phyloP scores from a whole-genome alignment of 2,113 vertebrate species.

The Erythrocercus mccallii region DNA sequence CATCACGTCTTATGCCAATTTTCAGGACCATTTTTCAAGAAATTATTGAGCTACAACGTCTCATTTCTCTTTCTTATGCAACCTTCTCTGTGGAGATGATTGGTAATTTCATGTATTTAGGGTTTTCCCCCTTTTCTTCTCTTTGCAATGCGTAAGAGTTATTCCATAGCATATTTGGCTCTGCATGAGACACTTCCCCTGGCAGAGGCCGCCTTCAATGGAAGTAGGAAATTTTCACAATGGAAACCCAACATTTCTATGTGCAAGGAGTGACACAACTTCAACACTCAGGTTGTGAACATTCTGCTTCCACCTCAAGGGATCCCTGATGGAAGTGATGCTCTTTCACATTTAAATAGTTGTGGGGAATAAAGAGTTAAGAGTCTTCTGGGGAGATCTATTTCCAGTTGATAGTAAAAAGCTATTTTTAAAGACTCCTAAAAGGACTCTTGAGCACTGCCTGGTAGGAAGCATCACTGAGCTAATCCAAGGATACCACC shows the following conservation, averaged over 20 bases:
- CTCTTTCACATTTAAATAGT: not conserved
- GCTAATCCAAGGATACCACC: not conserved
- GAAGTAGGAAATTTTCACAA: not conserved
- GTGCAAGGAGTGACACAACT: not conserved
- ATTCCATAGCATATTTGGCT: not conserved
- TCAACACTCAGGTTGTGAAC: not conserved
- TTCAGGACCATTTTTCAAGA: not conserved
- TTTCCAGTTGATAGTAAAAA: constrained; percentile 9
- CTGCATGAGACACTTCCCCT: not conserved
- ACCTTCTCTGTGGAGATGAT: not conserved
- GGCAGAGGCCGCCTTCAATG: not conserved
- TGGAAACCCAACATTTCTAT: not conserved
- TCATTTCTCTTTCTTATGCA: not conserved
- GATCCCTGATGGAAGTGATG: not conserved
- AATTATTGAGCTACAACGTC: not conserved
- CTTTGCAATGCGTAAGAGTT: not conserved
- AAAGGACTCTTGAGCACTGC: not conserved
- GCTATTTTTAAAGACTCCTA: not conserved
- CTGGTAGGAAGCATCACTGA: not conserved
- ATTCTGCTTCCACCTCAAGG: not conserved
- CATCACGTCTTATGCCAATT: not conserved
- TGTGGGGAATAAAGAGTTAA: not conserved
- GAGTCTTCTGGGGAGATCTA: not conserved
- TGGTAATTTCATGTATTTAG: not conserved
- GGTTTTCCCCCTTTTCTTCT: accelerated